These are phyloP conservation scores for Tyrannus savana DNA, from an alignment of 2,113 vertebrate genomes.

Conservation along the genomic window DNA sequence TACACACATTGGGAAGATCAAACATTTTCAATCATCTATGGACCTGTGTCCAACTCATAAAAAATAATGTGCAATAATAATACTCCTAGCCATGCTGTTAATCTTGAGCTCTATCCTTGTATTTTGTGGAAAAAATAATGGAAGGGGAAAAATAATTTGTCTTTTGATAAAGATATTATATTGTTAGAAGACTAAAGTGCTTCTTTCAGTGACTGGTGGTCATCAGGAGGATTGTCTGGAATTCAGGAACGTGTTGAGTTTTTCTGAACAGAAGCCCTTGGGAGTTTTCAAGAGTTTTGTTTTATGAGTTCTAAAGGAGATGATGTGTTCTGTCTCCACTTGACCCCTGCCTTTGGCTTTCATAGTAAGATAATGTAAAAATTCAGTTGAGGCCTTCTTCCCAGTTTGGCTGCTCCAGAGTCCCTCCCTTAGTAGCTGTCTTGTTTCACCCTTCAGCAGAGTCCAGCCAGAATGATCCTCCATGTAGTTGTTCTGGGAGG, in stretches of 20 bases:
- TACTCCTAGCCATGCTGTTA: background rate
- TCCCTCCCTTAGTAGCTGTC: background rate
- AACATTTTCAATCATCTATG: background rate
- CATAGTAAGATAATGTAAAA: background rate
- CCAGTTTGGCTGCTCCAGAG: background rate
- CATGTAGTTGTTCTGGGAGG: background rate
- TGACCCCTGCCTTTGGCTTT: background rate
- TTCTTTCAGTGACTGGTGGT: background rate
- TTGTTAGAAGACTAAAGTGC: background rate
- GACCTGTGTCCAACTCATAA: background rate
- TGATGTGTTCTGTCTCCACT: background rate
- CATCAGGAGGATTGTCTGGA: background rate
- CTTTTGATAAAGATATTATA: background rate
- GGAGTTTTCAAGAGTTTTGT: background rate
- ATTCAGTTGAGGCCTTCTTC: background rate
- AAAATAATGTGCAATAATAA: background rate
- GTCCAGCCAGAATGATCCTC: background rate
- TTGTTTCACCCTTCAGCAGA: background rate
- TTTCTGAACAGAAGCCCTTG: background rate
- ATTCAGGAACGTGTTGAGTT: background rate
- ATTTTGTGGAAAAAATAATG: background rate
- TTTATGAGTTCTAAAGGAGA: background rate
- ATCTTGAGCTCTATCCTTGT: background rate
- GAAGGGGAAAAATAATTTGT: background rate
- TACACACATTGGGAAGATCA: background rate